Evolutionary conservation across 2,797 vertebrate genomes (phyloP).

Genomic region (Lutjanus campechanus): DNA sequence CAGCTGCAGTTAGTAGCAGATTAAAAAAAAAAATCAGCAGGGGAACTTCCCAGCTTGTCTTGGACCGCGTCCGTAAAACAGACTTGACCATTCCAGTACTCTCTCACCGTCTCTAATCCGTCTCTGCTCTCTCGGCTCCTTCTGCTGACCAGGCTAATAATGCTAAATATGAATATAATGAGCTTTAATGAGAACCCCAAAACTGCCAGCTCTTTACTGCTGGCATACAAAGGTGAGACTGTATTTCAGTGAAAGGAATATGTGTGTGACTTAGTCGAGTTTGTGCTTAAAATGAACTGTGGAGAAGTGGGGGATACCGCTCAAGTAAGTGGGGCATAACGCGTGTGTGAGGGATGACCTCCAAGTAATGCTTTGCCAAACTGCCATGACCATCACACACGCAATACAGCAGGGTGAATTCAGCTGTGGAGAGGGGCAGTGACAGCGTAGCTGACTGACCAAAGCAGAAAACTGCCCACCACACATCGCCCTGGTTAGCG

Average conservation of each 20-base stretch:
- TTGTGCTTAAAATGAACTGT: constrained; percentile 50
- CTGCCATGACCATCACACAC: constrained; percentile 1
- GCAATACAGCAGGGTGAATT: not conserved
- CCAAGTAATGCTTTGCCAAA: constrained; percentile 11
- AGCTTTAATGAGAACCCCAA: constrained; percentile 74
- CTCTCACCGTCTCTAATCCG: constrained; percentile 62
- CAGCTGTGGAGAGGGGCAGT: constrained; percentile 6
- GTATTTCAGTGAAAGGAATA: constrained; percentile 52
- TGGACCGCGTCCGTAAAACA: constrained; percentile 44
- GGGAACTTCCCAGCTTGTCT: constrained; percentile 64
- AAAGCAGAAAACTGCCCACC: no score
- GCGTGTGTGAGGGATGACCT: constrained; percentile 3
- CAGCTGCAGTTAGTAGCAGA: constrained; percentile 40
- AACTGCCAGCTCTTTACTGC: constrained; percentile 50
- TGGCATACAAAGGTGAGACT: constrained; percentile 63
- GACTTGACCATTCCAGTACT: constrained; percentile 56
- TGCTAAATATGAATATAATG: constrained; percentile 80
- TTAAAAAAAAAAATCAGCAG: constrained; percentile 37
- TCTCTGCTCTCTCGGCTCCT: constrained; percentile 48
- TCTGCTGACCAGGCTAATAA: constrained; percentile 70
- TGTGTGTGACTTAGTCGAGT: constrained; percentile 40
- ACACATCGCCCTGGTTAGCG: no score
- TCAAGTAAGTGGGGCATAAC: constrained; percentile 6
- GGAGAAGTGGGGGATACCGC: constrained; percentile 16
- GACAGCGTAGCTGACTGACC: not conserved